phyloP scores from a whole-genome alignment of 2,888 invertebrate genomes.

The Lypha dubia region DNA sequence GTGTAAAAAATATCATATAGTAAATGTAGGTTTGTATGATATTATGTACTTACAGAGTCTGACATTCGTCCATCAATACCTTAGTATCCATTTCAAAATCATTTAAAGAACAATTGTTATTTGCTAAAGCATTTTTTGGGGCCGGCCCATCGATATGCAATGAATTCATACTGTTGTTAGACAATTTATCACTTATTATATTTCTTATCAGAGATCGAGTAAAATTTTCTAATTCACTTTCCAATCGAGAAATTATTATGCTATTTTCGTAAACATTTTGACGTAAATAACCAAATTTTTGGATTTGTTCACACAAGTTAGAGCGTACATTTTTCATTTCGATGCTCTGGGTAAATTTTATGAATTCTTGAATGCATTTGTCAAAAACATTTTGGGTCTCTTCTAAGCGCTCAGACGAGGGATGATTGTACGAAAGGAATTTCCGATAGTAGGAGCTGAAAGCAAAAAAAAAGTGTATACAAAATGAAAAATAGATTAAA shows the following conservation, averaged over 20 bases:
- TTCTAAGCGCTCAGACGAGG: slow-evolving; percentile 6
- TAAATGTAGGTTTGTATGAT: too few relatives aligned
- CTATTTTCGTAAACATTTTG: slow-evolving; percentile 21
- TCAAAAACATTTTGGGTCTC: slow-evolving; percentile 29
- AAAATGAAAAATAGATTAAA: too few relatives aligned
- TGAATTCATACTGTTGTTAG: slow-evolving; percentile 20
- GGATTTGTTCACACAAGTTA: slow-evolving; percentile 43
- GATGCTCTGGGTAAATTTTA: neutral
- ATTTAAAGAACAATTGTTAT: neutral
- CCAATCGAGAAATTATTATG: slow-evolving; percentile 42
- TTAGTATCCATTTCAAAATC: slow-evolving; percentile 21
- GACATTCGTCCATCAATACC: slow-evolving; percentile 29
- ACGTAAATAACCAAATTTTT: slow-evolving; percentile 62
- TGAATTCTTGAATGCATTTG: slow-evolving; percentile 10
- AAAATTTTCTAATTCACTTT: slow-evolving; percentile 58
- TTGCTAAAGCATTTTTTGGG: neutral
- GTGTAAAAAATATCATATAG: neutral
- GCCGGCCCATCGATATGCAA: slow-evolving; percentile 47
- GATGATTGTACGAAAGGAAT: neutral
- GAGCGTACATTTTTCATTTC: slow-evolving; percentile 3
- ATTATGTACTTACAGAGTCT: slow-evolving; percentile 52
- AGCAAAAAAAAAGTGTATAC: neutral
- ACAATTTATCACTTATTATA: slow-evolving; percentile 6
- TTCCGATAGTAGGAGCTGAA: slow-evolving; percentile 57
- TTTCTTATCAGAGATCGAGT: slow-evolving; percentile 28